Evolutionary conservation across 2,797 vertebrate species (phyloP), one percentile per base, ranked within the genome.

Genomic region (Acanthornis magna): DNA sequence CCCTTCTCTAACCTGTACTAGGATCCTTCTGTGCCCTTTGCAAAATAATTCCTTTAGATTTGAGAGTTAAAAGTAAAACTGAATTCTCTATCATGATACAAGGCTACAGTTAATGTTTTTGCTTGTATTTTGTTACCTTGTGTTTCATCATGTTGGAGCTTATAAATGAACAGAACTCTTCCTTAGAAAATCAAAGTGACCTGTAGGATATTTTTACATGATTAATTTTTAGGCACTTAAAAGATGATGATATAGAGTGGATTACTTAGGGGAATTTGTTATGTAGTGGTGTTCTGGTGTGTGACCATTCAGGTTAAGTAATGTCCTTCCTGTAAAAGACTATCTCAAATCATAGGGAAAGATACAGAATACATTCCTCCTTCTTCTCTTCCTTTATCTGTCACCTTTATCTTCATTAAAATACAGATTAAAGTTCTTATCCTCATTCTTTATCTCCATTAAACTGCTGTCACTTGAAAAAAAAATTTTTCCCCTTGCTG

Each of bases 351-450:
- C n/a, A 20, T 0, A 85, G 10, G n/a, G n/a, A 75, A 87, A 80
- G 36, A 53, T n/a, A 27, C 8, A 51, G 38, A 86, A 68, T 15
- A 34, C 15, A 40, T 45, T 83, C 40, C 11, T 88, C 14, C 50
- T 93, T 32, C 34, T 91, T 3, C 16, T 84, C 29, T 54, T 88
- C 38, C 38, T 75, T 88, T 78, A 63, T 85, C 51, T 2, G 0
- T 62, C 48, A n/a, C 67, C n/a, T 82, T 79, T 85, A 63, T 83
- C 90, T 93, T 93, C 68, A 71, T 88, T 89, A 76, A 94, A 91
- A 67, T 77, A 80, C 8, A 18, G 16, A 88, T 94, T 67, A 87
- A 88, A 48, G 76, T 76, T 83, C 57, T 85, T 89, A 83, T 57
- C 57, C 9, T 88, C 19, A n/a, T 75, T 38, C 42, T 88, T 84